Evolutionary conservation across 2,113 vertebrate species (phyloP).

Genomic region (Perognathus longimembris): DNA sequence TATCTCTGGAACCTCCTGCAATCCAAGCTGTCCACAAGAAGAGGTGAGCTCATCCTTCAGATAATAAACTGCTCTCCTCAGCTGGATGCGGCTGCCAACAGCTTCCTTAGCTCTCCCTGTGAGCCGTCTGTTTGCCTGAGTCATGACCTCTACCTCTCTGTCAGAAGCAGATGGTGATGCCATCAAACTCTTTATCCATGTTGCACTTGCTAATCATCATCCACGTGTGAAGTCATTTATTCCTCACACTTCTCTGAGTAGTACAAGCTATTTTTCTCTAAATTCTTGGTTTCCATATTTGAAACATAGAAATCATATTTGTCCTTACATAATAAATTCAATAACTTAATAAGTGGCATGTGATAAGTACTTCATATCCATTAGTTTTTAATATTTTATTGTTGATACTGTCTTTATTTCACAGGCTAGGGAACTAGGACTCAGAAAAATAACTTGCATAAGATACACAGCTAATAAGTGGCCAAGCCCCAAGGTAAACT

Average conservation of each 20-base stretch:
- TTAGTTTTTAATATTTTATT: not conserved
- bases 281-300: not conserved
- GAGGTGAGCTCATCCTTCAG: too few relatives aligned
- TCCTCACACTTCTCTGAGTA: not conserved
- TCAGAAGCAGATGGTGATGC: too few relatives aligned
- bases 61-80: too few relatives aligned
- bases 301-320: not conserved
- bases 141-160: too few relatives aligned
- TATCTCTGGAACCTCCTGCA: too few relatives aligned
- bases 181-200: too few relatives aligned
- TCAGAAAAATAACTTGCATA: not conserved
- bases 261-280: not conserved
- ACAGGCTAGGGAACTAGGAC: not conserved
- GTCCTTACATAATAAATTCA: not conserved
- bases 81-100: too few relatives aligned
- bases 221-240: not conserved
- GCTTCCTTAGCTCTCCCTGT: too few relatives aligned
- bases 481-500: not conserved
- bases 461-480: not conserved
- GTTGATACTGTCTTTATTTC: not conserved
- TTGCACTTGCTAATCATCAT: too few relatives aligned
- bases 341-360: too few relatives aligned
- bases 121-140: too few relatives aligned
- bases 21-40: too few relatives aligned
- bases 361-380: not conserved